phyloP scores from a whole-genome alignment of 2,113 vertebrate species.

The Benitochromis conjunctus region DNA sequence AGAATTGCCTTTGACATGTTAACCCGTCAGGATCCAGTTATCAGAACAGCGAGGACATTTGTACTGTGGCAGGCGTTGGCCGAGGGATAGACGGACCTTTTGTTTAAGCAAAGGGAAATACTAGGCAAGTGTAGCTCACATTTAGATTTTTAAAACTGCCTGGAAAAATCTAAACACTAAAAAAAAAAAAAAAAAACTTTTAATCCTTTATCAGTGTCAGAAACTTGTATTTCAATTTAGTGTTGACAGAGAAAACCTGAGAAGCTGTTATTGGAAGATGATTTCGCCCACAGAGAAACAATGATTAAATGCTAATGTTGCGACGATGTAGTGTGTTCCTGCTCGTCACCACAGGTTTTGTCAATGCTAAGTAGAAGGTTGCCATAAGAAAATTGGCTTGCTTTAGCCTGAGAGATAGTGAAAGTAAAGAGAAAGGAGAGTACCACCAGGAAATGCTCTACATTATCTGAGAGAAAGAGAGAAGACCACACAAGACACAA shows the following conservation, averaged over 20 bases:
- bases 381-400: constrained; percentile 1
- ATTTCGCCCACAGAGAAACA: neutral
- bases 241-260: neutral
- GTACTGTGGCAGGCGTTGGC: neutral
- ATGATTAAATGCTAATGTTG: neutral
- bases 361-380: neutral
- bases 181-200: neutral
- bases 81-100: neutral
- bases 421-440: neutral
- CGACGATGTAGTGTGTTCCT: neutral
- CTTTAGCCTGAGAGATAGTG: neutral
- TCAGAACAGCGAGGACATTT: neutral
- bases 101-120: neutral
- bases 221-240: neutral
- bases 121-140: neutral
- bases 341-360: neutral
- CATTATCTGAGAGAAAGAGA: neutral
- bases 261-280: neutral
- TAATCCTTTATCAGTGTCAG: neutral
- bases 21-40: neutral
- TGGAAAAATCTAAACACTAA: neutral
- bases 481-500: constrained; percentile 53
- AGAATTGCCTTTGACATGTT: neutral
- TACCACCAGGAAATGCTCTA: neutral
- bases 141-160: neutral